These are phyloP conservation scores for Cheilosia impressa DNA, from an alignment of 2,888 invertebrate species.

Conservation along the genomic window DNA sequence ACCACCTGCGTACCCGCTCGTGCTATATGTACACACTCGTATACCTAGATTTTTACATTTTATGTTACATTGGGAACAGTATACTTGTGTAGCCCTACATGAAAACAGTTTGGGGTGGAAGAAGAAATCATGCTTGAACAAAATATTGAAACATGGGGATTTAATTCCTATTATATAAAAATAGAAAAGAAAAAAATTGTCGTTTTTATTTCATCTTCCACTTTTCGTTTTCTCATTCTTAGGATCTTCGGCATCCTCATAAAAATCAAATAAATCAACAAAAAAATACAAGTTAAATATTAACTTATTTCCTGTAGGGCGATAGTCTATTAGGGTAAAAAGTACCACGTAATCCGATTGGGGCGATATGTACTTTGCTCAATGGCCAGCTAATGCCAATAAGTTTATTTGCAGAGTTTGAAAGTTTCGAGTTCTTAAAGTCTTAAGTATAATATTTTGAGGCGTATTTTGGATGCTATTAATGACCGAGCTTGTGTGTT, in stretches of 20 bases:
- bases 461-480: slow-evolving; percentile 25
- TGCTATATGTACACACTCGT: not conserved
- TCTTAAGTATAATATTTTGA: slow-evolving; percentile 35
- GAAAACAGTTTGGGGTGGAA: slow-evolving; percentile 35
- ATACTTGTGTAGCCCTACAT: slow-evolving; percentile 38
- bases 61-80: slow-evolving; percentile 25
- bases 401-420: slow-evolving; percentile 62
- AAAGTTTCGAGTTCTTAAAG: slow-evolving; percentile 62
- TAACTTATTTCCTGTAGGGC: slow-evolving; percentile 56
- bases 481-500: slow-evolving; percentile 34
- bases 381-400: slow-evolving; percentile 72
- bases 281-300: slow-evolving; percentile 71
- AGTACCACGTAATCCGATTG: slow-evolving; percentile 72
- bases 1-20: slow-evolving; percentile 46
- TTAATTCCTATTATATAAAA: slow-evolving; percentile 43
- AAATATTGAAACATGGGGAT: slow-evolving; percentile 50
- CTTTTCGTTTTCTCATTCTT: slow-evolving; percentile 9
- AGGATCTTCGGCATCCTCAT: slow-evolving; percentile 8
- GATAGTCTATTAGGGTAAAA: slow-evolving; percentile 65
- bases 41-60: not conserved
- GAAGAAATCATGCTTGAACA: slow-evolving; percentile 26
- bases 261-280: slow-evolving; percentile 69
- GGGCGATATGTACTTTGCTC: slow-evolving; percentile 61
- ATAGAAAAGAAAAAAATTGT: slow-evolving; percentile 20
- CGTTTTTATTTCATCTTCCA: slow-evolving; percentile 26